Evolutionary conservation across 2,113 vertebrate genomes (phyloP).

Genomic region (Oreochromis tanganicae): DNA sequence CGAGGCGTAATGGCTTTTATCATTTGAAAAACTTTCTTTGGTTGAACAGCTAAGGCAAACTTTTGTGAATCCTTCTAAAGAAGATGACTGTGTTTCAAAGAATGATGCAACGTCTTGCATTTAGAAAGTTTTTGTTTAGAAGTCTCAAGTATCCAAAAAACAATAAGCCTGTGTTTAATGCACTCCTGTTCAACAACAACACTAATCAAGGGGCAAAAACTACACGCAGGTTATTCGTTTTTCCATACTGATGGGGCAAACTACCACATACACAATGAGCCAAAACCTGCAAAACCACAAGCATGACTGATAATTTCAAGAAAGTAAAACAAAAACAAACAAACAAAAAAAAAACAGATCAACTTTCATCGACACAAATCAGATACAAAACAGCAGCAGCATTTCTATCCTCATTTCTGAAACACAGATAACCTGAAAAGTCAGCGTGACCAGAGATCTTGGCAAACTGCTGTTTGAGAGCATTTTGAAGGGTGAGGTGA

Average conservation of each 20-base stretch:
- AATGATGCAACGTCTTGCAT: fast-evolving
- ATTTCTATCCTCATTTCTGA: not conserved
- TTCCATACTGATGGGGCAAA: fast-evolving
- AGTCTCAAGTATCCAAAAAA: not conserved
- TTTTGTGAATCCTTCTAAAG: not conserved
- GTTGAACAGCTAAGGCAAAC: not conserved
- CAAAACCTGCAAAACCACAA: not conserved
- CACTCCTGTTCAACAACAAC: not conserved
- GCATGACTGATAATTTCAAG: not conserved
- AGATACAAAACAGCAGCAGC: not conserved
- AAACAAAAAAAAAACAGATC: fast-evolving
- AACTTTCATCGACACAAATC: fast-evolving
- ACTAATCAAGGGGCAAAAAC: not conserved
- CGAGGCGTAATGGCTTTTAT: not conserved
- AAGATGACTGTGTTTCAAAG: not conserved
- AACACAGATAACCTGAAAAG: not conserved
- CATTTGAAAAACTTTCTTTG: not conserved
- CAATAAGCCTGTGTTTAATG: fast-evolving
- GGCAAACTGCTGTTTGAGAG: not conserved
- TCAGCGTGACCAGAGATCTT: not conserved
- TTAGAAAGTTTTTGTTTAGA: not conserved
- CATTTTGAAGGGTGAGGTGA: not conserved
- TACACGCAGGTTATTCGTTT: fast-evolving
- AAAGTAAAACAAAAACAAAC: not conserved
- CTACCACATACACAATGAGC: not conserved